Base-by-base conservation (phyloP, 2,888 invertebrate species). In the Pegoplata infirma region DNA sequence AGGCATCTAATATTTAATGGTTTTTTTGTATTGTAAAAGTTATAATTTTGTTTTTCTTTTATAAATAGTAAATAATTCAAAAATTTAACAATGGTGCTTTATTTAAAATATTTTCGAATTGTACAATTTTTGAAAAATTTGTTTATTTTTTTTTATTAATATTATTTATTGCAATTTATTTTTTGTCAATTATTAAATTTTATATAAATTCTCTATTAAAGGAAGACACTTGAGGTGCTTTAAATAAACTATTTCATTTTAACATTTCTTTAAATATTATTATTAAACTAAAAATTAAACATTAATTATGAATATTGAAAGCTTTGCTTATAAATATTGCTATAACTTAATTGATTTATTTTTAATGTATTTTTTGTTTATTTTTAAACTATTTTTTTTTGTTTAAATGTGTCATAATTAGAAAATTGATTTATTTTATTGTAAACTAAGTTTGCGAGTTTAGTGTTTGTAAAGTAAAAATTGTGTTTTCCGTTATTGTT, bases 181-280 rank as follows among this genome's bases (percentile, higher is more conserved):
- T 28, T 17, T 12, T 25, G 8, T 28, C 17, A 5, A 21, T 67
- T 55, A 32, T 44, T 55, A 32, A 46, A 46, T 32, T 14, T 46
- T 7, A 21, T 51, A 28, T 61, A 17, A 36, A 25, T 44, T 46
- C 28, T 66, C 49, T 68, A 16, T 63, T 25, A n/a, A n/a, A 28
- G 80, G 63, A 80, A 80, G 80, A 80, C 76, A 80, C 80, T 80
- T 73, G 80, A 68, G 80, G 76, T 80, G 80, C 63, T 64, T 66
- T 49, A 28, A n/a, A 49, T 47, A 3, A 14, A 21, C 17, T 68
- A 67, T 32, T 64, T 56, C 21, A 40, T 66, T 69, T 40, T 25
- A n/a, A 17, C 12, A 14, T 40, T 47, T 17, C 47, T 14, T 21
- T 17, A n/a, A 8, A 7, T 46, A 47, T 44, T 28, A n/a, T 47